Base-by-base conservation (phyloP, 2,888 invertebrate species). In the Apoda limacodes region DNA sequence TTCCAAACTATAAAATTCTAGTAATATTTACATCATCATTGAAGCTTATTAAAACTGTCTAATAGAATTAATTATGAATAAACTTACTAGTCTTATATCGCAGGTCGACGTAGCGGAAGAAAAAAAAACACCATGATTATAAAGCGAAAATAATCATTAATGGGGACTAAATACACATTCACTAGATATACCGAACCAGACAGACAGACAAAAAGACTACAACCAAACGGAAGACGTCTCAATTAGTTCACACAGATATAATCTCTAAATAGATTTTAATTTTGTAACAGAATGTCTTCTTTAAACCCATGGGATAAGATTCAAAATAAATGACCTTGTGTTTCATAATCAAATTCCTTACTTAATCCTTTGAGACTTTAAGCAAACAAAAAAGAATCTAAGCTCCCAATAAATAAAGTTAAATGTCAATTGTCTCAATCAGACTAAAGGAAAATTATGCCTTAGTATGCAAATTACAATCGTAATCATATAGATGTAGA, bases 161-260 rank as follows among this genome's bases (percentile, higher is more conserved):
- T 41, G n/a, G n/a, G n/a, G n/a, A 47, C 42, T 37, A 42, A 42
- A 42, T 41, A 46, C 42, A 40, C 46, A 44, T 45, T 42, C 45
- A 39, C 42, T 28, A 46, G 43, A 40, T 38, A n/a, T n/a, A 37
- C 37, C 40, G 40, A 41, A 26, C 27, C 55, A 51, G 52, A 64
- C 63, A 56, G 54, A 60, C 64, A 52, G 46, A 66, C 60, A 64
- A 60, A 62, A 61, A 56, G 50, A 64, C 58, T 46, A 60, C 45
- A 50, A 54, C 45, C 43, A 40, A 61, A 47, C 58, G 61, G 60
- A 67, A 68, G 64, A 78, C 67, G 50, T 57, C 78, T 78, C 78
- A 76, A 78, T 78, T 76, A 78, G 65, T 66, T 66, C 62, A 58
- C 63, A 59, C 63, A 60, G 47, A 43, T 34, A 42, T 46, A 59